Evolutionary conservation across 1,140 invertebrate species (phyloP), one percentile per base, ranked within the genome.

Genomic region (Brachionus paranguensis): DNA sequence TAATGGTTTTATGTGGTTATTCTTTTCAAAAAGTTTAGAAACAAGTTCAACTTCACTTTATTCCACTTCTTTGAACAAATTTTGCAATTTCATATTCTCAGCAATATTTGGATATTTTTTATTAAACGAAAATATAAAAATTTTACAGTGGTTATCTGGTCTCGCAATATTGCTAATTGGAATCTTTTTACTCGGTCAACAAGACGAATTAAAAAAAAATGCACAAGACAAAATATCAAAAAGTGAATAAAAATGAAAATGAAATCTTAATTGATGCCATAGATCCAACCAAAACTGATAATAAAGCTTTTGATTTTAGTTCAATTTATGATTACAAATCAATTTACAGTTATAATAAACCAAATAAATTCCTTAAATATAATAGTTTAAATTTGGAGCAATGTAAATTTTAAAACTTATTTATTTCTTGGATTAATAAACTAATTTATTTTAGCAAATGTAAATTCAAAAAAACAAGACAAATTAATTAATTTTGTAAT

Each of bases 1-100:
- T 14, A 83, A 83, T 53, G 17, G 29, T 47, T 55, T 83, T 29
- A 83, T 83, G 81, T 83, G 81, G 81, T n/a, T 68, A 14, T 83
- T 68, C 7, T 83, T 70, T 72, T 70, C 81, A 12, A 83, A 83
- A 41, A 68, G 60, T 12, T n/a, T 83, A 45, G 24, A 24, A 8
- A 10, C 45, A 47, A 68, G 60, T 68, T 83, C 81, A 55, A 70
- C 12, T 53, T 70, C 37, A 45, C 3, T 83, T 12, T 68, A 50
- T 14, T 43, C 81, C 6, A 83, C 81, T 53, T 41, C 60, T 33
- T 70, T 83, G 10, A 83, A 68, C 20, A 83, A 83, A 83, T 68
- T 68, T 17, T 70, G 60, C 50, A 83, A 83, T 70, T 83, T 83
- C 41, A 68, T 83, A 37, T 70, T 41, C 12, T 83, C 81, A 20